A percentile compares a stretch with the other conserved stretches of the same genome.
Conservation (phyloP, 2,113 vertebrate species). For the Actinemys pallida region DNA sequence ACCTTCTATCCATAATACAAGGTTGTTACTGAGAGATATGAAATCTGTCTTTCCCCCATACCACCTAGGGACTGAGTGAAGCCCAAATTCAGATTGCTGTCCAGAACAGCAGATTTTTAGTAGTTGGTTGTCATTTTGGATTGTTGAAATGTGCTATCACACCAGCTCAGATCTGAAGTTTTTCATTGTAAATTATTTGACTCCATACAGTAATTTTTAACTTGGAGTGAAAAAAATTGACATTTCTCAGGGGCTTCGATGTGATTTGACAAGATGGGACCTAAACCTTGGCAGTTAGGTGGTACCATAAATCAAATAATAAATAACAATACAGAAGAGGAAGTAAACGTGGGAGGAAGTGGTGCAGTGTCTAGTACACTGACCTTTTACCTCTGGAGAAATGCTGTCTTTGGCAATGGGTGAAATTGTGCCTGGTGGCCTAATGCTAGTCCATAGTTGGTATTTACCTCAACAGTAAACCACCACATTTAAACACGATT, state of each 20-base stretch:
- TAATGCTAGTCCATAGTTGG: not conserved
- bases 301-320: not conserved
- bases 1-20: not conserved
- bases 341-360: slow-evolving; percentile 15
- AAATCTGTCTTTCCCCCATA: not conserved
- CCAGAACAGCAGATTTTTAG: not conserved
- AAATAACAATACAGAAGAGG: not conserved
- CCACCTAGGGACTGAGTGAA: not conserved
- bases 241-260: not conserved
- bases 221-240: not conserved
- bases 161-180: not conserved
- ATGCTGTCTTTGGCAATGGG: slow-evolving; percentile 49
- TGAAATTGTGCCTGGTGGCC: slow-evolving; percentile 34
- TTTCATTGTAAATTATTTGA: not conserved
- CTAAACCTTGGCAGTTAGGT: not conserved
- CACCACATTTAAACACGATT: not conserved
- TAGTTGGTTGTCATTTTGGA: not conserved
- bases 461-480: slow-evolving; percentile 48
- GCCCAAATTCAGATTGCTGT: not conserved
- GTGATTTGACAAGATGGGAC: slow-evolving; percentile 1
- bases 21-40: not conserved
- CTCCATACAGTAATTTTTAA: slow-evolving; percentile 3
- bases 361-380: slow-evolving; percentile 32
- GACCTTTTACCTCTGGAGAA: slow-evolving; percentile 36
- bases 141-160: not conserved